Conservation (phyloP, 2,113 vertebrate genomes). For the Ceuthmochares aereus region DNA sequence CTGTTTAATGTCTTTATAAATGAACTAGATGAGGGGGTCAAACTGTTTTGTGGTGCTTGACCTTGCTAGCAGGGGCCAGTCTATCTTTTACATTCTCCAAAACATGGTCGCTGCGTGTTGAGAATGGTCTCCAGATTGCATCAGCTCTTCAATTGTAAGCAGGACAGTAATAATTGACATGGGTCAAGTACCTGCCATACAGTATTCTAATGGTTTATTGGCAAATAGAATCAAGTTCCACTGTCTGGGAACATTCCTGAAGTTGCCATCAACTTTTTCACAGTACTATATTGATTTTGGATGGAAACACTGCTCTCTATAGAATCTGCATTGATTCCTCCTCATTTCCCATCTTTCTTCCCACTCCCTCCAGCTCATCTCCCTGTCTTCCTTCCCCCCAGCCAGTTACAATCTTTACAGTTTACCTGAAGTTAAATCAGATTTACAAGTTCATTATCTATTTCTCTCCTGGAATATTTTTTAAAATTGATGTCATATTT, state of each 20-base stretch:
- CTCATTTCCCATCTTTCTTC: neutral
- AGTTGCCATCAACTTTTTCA: neutral
- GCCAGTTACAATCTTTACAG: neutral
- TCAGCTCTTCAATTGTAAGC: neutral
- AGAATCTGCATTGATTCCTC: neutral
- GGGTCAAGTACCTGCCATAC: neutral
- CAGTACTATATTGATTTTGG: neutral
- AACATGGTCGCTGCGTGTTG: neutral
- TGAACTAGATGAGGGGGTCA: no score
- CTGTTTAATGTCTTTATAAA: no score
- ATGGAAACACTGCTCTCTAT: neutral
- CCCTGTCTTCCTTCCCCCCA: neutral
- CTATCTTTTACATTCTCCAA: neutral
- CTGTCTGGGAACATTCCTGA: neutral
- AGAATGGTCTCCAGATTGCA: neutral
- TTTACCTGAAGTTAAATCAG: constrained; percentile 4
- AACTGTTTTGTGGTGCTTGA: neutral
- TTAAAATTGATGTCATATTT: neutral
- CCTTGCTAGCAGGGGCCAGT: neutral
- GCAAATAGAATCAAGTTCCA: neutral
- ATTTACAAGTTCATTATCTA: constrained; percentile 23
- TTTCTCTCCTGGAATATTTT: neutral
- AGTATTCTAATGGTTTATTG: neutral
- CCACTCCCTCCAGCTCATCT: no score
- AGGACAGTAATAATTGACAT: neutral